phyloP scores from a whole-genome alignment of 2,797 vertebrate species.

The Meda fulgida region DNA sequence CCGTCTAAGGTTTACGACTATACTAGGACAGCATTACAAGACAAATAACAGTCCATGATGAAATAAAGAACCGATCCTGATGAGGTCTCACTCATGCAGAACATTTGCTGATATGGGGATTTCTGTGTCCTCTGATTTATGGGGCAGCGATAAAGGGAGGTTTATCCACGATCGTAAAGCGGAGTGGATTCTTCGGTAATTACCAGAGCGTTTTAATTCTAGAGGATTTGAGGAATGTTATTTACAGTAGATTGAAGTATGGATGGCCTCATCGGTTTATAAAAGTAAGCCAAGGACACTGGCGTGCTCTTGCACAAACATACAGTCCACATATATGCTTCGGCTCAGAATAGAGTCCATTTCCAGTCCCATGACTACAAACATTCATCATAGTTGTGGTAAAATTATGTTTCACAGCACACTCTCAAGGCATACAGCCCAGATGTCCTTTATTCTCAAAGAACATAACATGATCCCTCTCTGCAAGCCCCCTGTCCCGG shows the following conservation, averaged over 20 bases:
- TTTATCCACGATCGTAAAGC: conserved; percentile 17
- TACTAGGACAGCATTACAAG: conserved; percentile 14
- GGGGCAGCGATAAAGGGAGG: neutral
- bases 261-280: conserved; percentile 20
- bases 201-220: conserved; percentile 13
- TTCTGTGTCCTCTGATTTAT: conserved; percentile 30
- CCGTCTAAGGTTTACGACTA: neutral
- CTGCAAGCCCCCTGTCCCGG: conserved; percentile 47
- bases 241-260: conserved; percentile 27
- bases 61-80: conserved; percentile 15
- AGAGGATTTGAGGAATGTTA: conserved; percentile 31
- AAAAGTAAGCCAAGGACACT: conserved; percentile 37
- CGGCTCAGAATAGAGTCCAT: neutral
- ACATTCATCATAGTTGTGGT: conserved; percentile 37
- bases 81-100: conserved; percentile 1
- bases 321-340: conserved; percentile 21
- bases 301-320: conserved; percentile 39
- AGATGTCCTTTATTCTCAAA: conserved; percentile 55
- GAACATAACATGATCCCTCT: conserved; percentile 37
- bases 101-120: neutral
- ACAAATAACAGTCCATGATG: conserved; percentile 7
- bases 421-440: conserved; percentile 51
- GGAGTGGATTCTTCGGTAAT: neutral
- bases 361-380: conserved; percentile 37
- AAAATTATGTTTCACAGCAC: conserved; percentile 32